Base-by-base conservation (phyloP, 2,113 vertebrate genomes). In the Nannobrachium achirus region DNA sequence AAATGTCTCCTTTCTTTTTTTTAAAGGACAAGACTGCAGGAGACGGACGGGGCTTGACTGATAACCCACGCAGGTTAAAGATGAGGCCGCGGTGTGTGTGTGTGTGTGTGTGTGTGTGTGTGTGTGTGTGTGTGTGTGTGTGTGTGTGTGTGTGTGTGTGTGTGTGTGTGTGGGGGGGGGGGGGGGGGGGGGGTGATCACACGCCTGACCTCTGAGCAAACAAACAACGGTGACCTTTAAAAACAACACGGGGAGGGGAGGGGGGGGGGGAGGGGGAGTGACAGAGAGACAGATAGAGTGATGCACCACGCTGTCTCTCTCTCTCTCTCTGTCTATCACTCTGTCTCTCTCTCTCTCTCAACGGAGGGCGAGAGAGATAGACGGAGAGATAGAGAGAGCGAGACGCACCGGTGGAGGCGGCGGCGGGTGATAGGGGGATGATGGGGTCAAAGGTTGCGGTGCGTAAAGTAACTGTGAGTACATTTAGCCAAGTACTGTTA, bases 1-100 rank as follows among this genome's bases (percentile, higher is more conserved):
- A 89, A 89, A 79, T 80, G 80, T 86, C 86, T 80, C 76, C 75
- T 87, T 87, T 80, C 76, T 77, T 87, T 89, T 66, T 77, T 87
- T 89, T 66, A 81, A 64, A 69, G 82, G 75, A 89, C 88, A 79
- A 72, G 85, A 41, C 63, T 63, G 76, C 72, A 79, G 85, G 67
- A 70, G 79, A 65, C 15, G n/a, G n/a, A n/a, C n/a, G 73, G 85
- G 82, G 77, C 79, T 73, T 3, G 66, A 53, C 77, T 82, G 83
- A 86, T 89, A 86, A 68, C 49, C n/a, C 5, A 40, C 63, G 55
- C 71, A 76, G 82, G 85, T 83, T 82, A 73, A 33, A 82, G 85
- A 86, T 69, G 76, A 61, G 80, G 60, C 11, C 3, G 25, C 25
- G 25, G 45, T 48, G 45, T 5, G 45, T 48, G 45, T 5, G 10